Evolutionary conservation across 1,140 invertebrate genomes (phyloP).

Genomic region (Andricus grossulariae): DNA sequence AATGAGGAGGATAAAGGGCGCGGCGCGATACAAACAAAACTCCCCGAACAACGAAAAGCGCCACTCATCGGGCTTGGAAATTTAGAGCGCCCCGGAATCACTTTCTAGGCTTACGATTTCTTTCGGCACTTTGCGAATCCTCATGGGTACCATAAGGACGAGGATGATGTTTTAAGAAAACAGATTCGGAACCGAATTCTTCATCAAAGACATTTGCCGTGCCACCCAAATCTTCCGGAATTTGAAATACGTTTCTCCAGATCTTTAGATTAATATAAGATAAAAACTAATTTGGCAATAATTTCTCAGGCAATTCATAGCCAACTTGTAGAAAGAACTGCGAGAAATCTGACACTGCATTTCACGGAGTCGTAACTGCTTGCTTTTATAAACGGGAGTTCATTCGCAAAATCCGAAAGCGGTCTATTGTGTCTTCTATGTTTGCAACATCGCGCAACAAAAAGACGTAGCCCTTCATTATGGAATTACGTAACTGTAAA

Average conservation of each 20-base stretch:
- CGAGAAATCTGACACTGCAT: constrained; percentile 62
- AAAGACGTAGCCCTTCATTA: constrained; percentile 65
- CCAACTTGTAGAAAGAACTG: constrained; percentile 60
- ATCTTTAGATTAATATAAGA: too few species aligned
- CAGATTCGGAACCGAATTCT: not conserved
- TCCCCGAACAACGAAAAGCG: constrained; percentile 33
- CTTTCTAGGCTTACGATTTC: constrained; percentile 32
- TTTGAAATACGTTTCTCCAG: not conserved
- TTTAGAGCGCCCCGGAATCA: constrained; percentile 13
- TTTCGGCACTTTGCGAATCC: constrained; percentile 32
- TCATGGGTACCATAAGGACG: constrained; percentile 5
- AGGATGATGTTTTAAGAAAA: constrained; percentile 8
- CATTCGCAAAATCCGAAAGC: constrained; percentile 63
- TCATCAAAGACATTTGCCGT: not conserved
- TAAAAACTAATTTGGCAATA: not conserved
- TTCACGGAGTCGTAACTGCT: constrained; percentile 41
- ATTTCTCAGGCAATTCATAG: not conserved
- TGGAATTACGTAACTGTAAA: constrained; percentile 74
- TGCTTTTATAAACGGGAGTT: constrained; percentile 53
- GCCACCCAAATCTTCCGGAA: not conserved
- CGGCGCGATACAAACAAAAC: constrained; percentile 39
- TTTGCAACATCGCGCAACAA: constrained; percentile 60
- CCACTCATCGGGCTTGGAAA: constrained; percentile 31
- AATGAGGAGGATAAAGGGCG: constrained; percentile 26
- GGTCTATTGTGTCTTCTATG: constrained; percentile 57